phyloP scores from a whole-genome alignment of 1,140 invertebrate genomes.

The Subanguina moxae region DNA sequence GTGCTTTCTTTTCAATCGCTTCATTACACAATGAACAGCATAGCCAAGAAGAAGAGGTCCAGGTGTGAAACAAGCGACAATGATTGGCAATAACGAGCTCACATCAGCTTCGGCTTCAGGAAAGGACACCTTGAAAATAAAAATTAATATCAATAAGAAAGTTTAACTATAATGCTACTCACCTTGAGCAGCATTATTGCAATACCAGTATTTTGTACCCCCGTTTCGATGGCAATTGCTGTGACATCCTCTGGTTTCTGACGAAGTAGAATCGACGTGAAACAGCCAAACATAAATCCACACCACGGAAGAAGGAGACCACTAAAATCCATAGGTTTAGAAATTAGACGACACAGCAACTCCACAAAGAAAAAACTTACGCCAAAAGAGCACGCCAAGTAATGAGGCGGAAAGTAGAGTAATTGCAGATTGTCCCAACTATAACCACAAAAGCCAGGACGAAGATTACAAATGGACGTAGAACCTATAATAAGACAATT shows the following conservation, averaged over 20 bases:
- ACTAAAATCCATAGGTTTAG: constrained; percentile 62
- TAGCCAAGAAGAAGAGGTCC: constrained; percentile 68
- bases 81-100: constrained; percentile 73
- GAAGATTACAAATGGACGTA: constrained; percentile 78
- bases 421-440: constrained; percentile 85
- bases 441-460: constrained; percentile 80
- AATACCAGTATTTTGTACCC: constrained; percentile 89
- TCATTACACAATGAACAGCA: constrained; percentile 48
- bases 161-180: constrained; percentile 8
- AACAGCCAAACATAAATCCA: constrained; percentile 75
- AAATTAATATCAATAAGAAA: background rate
- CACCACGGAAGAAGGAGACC: constrained; percentile 80
- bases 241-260: constrained; percentile 65
- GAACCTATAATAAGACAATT: constrained; percentile 64
- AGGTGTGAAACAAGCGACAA: constrained; percentile 86
- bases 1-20: constrained; percentile 33
- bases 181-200: constrained; percentile 74
- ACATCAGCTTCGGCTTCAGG: constrained; percentile 62
- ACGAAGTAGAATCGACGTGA: constrained; percentile 47
- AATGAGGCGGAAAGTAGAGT: constrained; percentile 83
- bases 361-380: constrained; percentile 36
- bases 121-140: constrained; percentile 59
- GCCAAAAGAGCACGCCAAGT: constrained; percentile 64
- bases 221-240: constrained; percentile 85
- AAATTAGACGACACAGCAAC: background rate